Evolutionary conservation across 2,113 vertebrate genomes (phyloP).

Genomic region (Lipophrys pholis): DNA sequence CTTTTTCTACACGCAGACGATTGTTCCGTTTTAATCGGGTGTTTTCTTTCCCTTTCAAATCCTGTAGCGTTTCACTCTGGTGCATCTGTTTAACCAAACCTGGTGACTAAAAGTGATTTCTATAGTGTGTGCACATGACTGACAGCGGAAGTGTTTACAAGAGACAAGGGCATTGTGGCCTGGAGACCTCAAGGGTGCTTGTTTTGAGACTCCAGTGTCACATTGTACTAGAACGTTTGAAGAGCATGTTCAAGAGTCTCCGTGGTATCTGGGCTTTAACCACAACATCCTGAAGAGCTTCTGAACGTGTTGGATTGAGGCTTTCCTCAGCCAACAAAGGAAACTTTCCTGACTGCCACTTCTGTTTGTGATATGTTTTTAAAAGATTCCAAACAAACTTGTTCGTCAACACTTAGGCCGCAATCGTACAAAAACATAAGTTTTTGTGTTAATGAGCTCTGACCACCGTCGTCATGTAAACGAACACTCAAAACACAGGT

Average conservation of each 20-base stretch:
- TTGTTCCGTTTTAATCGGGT: background rate
- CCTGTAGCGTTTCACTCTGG: background rate
- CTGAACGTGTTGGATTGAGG: background rate
- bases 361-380: background rate
- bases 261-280: conserved; percentile 9
- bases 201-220: background rate
- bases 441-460: too few species aligned
- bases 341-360: too few species aligned
- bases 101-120: background rate
- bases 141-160: background rate
- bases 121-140: conserved; percentile 7
- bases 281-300: conserved; percentile 4
- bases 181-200: conserved; percentile 35
- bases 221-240: conserved; percentile 20
- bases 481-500: too few species aligned
- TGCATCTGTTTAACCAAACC: background rate
- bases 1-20: background rate
- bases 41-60: conserved; percentile 15
- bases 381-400: background rate
- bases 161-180: conserved; percentile 6
- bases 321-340: background rate
- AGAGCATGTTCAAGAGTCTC: conserved; percentile 10
- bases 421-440: too few species aligned
- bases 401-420: too few species aligned
- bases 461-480: too few species aligned